Evolutionary conservation across 2,113 vertebrate genomes (phyloP), one percentile per base, ranked within the genome.

Genomic region (Oostethus manadensis): DNA sequence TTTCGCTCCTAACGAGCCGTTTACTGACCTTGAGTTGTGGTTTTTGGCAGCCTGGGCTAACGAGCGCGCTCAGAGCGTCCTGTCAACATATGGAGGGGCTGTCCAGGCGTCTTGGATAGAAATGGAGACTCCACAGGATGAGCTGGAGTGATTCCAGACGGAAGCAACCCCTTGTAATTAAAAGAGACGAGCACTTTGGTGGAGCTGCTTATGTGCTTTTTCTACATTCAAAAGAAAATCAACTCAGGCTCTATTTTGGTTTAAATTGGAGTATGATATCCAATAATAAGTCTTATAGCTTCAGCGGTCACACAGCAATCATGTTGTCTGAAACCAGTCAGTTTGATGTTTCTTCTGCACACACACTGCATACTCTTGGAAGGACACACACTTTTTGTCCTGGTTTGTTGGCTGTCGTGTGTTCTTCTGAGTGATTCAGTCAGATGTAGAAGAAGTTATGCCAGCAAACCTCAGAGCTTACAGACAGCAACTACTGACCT

Each of bases 401-500:
- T 59, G 59, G 62, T 51, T 35, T 54, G 44, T 60, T 83, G 83
- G 83, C 80, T 59, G 59, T 7, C 49, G 46, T 13, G 46, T 8
- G 49, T 53, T 63, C 68, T 69, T 73, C 68, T 61, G 60, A 64
- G 62, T 79, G 73, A 79, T 85, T 85, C 71, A 67, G 74, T 79
- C 60, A 64, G 56, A 81, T 79, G 68, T 80, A 64, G 73, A 54
- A 71, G 66, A 73, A 69, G 54, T 44, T 0, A 10, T 74, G 78
- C 80, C 83, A 84, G 61, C 35, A 14, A 73, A 78, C 44, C 64
- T 64, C 58, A 4, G 10, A 60, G 64, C 77, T 66, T 58, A 66
- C 60, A 68, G 83, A 79, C 69, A 82, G 74, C 51, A 79, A 75
- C 73, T 77, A 81, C 79, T 74, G 68, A 81, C 80, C 82, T 84